Evolutionary conservation across 2,888 invertebrate genomes (phyloP).

Genomic region (Epistrophella euchroma): DNA sequence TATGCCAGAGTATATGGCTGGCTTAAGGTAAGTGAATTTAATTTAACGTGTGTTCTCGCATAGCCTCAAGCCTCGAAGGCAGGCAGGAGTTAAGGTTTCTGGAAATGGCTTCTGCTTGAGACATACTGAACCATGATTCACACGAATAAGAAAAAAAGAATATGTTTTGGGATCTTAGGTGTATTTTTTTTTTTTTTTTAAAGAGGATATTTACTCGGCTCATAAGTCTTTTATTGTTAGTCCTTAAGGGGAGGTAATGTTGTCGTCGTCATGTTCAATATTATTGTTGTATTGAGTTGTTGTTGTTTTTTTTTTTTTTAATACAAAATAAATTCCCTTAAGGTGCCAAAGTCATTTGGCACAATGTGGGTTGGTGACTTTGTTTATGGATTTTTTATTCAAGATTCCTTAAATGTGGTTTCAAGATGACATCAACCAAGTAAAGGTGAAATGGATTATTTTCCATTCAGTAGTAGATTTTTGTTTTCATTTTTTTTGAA

Average conservation of each 20-base stretch:
- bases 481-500: neutral
- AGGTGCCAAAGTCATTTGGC: slow-evolving; percentile 33
- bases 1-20: slow-evolving; percentile 44
- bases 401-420: neutral
- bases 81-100: slow-evolving; percentile 2
- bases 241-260: slow-evolving; percentile 39
- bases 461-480: neutral
- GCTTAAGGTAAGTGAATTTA: slow-evolving; percentile 74
- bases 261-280: slow-evolving; percentile 40
- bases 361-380: slow-evolving; percentile 12
- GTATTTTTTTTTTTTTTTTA: slow-evolving; percentile 10
- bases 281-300: slow-evolving; percentile 52
- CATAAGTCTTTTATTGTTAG: slow-evolving; percentile 63
- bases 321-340: slow-evolving; percentile 10
- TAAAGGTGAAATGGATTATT: neutral
- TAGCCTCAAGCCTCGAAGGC: slow-evolving; percentile 49
- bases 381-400: slow-evolving; percentile 19
- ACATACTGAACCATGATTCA: slow-evolving; percentile 28
- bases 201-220: slow-evolving; percentile 43
- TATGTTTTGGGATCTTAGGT: slow-evolving; percentile 14
- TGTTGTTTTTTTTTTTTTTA: neutral
- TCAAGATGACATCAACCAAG: neutral
- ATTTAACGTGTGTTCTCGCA: slow-evolving; percentile 69
- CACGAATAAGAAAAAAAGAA: neutral
- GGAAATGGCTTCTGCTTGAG: slow-evolving; percentile 25